Evolutionary conservation across 2,797 vertebrate species (phyloP), one percentile per base, ranked within the genome.

Genomic region (Sebastes nivosus): DNA sequence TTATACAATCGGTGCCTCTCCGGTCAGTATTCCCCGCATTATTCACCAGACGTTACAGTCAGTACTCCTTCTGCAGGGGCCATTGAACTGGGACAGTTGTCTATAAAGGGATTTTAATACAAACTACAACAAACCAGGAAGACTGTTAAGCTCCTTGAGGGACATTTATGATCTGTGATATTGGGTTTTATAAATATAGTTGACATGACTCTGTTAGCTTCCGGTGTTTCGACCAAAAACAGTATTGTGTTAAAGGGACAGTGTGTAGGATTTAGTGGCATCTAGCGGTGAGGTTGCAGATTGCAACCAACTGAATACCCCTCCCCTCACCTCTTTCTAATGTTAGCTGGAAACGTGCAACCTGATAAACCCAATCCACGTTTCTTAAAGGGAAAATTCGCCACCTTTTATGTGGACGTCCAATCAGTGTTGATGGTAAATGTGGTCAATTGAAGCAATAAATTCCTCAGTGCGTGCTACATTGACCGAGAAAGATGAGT

Each of bases 1-100:
- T 85, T 77, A 77, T 67, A 77, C 78, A 89, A 79, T 82, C 75
- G 77, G 67, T 70, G 70, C 64, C 55, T 77, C 69, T 83, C 57
- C 6, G 11, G 73, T 77, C 82, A 74, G 79, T 70, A 27, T 86
- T 88, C 59, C 67, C 30, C 67, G 68, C 63, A 34, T 81, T 67
- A 82, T 75, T 81, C 75, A 77, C 61, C 66, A 73, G 66, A 66
- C 66, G 10, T 80, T 66, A 76, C 71, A 61, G 70, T 79, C 50
- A 68, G 55, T 55, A 22, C 36, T 75, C 32, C 72, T 42, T 64
- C 36, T 57, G 22, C 65, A 9, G 11, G 32, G 25, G 5, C 12
- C 6, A 1, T 2, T 54, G 63, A 65, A 6, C 57, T 36, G 18
- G 66, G 29, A 46, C 46, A 52, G 55, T 55, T 36, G 8, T 70